Evolutionary conservation across 2,113 vertebrate species (phyloP).

Genomic region (Pluvialis apricaria): DNA sequence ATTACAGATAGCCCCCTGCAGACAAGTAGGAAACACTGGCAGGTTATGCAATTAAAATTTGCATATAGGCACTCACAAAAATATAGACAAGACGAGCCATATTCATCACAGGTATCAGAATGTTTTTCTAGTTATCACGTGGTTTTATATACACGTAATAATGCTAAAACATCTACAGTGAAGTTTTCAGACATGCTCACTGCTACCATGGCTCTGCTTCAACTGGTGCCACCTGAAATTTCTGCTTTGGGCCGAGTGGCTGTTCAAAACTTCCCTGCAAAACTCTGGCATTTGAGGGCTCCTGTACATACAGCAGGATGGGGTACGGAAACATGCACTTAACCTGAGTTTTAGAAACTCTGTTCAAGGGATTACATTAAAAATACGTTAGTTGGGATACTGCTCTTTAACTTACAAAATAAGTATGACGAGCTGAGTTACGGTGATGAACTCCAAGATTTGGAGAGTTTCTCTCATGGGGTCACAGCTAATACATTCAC

Average conservation of each 20-base stretch:
- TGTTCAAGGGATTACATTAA: background rate
- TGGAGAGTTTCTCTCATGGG: background rate
- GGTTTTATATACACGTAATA: background rate
- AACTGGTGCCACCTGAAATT: no score
- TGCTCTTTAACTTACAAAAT: background rate
- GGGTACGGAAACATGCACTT: background rate
- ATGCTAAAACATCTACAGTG: fast-evolving
- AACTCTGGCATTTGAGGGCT: background rate
- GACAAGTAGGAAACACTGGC: background rate
- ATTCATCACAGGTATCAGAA: background rate
- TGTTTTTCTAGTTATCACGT: background rate
- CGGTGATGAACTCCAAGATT: background rate
- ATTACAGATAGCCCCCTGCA: background rate
- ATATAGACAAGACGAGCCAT: background rate
- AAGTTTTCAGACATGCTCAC: background rate
- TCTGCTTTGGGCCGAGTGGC: background rate
- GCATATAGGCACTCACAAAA: background rate
- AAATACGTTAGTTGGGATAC: background rate
- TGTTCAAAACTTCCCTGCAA: background rate
- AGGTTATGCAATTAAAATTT: background rate
- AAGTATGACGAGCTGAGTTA: background rate
- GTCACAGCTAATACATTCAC: background rate
- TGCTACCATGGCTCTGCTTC: background rate
- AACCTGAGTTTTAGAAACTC: background rate
- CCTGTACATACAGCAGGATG: background rate